Evolutionary conservation across 1,140 invertebrate species (phyloP).

Genomic region (Bradynema listronoti): DNA sequence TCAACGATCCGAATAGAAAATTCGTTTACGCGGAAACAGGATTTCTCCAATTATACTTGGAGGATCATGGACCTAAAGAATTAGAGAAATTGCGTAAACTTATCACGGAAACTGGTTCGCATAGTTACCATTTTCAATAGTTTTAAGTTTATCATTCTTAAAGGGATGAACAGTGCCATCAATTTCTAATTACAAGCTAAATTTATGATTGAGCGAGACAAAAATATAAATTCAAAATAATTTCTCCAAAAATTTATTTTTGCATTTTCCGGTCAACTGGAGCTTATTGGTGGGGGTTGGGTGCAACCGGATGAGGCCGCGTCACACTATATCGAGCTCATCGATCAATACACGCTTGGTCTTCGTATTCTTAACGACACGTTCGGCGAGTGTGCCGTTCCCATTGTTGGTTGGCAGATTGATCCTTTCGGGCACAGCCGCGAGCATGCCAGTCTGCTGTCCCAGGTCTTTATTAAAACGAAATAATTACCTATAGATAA

Average conservation of each 20-base stretch:
- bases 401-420: constrained; percentile 66
- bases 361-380: constrained; percentile 62
- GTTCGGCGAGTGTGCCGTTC: constrained; percentile 64
- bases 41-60: constrained; percentile 88
- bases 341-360: constrained; percentile 77
- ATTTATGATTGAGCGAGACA: no score
- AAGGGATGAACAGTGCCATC: no score
- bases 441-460: constrained; percentile 64
- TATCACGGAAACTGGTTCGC: constrained; percentile 18
- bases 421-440: constrained; percentile 67
- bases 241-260: constrained; percentile 11
- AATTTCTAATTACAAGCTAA: no score
- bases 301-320: constrained; percentile 45
- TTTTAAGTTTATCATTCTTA: no score
- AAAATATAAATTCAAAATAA: no score
- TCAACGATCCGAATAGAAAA: constrained; percentile 37
- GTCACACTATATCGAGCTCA: constrained; percentile 78
- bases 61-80: constrained; percentile 65
- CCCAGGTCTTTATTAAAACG: no score
- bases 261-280: constrained; percentile 67
- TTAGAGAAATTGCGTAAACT: constrained; percentile 58
- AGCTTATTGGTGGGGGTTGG: constrained; percentile 67
- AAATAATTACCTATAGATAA: no score
- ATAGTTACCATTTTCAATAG: no score
- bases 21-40: constrained; percentile 65